phyloP scores from a whole-genome alignment of 2,888 invertebrate genomes.

The Tanypteryx hageni region DNA sequence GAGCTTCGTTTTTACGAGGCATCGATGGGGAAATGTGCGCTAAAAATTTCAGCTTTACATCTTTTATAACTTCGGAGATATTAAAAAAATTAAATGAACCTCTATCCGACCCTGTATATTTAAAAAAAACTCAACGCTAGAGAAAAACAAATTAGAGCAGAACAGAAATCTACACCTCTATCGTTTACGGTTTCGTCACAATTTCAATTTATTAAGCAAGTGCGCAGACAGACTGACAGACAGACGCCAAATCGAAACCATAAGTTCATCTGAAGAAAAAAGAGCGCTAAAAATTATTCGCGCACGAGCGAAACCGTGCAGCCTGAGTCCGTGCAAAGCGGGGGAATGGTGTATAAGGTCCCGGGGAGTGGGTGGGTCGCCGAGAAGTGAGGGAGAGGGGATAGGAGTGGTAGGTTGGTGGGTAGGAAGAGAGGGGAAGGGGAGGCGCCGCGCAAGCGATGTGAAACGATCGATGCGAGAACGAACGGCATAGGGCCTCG shows the following conservation, averaged over 20 bases:
- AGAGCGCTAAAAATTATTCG: background rate
- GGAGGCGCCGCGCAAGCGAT: constrained; percentile 13
- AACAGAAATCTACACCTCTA: too few species aligned
- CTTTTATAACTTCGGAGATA: too few species aligned
- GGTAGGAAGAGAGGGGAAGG: background rate
- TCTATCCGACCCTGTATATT: too few species aligned
- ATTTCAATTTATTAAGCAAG: too few species aligned
- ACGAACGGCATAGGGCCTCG: background rate
- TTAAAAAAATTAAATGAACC: too few species aligned
- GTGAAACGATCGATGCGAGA: constrained; percentile 2
- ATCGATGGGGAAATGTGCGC: too few species aligned
- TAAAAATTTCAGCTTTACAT: too few species aligned
- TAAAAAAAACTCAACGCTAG: too few species aligned
- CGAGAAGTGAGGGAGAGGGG: background rate
- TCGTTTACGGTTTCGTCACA: too few species aligned
- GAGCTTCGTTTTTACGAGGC: too few species aligned
- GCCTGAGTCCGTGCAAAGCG: background rate
- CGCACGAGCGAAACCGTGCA: background rate
- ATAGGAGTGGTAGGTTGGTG: background rate
- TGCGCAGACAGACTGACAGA: too few species aligned
- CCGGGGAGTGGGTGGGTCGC: background rate
- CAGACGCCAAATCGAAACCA: background rate
- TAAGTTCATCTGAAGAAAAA: background rate
- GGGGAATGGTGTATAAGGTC: background rate
- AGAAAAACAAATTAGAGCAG: too few species aligned